Conservation (phyloP, 2,888 invertebrate species). For the Matsumyia berberina region DNA sequence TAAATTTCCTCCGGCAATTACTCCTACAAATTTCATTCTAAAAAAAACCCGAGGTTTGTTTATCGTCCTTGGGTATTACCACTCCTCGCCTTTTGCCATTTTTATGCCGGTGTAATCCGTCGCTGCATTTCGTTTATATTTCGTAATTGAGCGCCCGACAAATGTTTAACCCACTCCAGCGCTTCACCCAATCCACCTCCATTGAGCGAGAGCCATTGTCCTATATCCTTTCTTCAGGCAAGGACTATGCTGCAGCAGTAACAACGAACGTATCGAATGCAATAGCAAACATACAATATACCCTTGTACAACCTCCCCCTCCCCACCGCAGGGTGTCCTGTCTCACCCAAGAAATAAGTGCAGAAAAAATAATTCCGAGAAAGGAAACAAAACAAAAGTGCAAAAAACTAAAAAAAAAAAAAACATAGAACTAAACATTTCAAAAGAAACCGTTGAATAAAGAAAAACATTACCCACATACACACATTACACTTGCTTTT, state of each 20-base stretch:
- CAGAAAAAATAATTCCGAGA: constrained; percentile 46
- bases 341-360: constrained; percentile 16
- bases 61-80: constrained; percentile 9
- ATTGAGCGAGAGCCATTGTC: constrained; percentile 62
- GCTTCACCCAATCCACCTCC: constrained; percentile 13
- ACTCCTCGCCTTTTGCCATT: not conserved
- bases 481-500: constrained; percentile 49
- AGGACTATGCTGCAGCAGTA: constrained; percentile 53
- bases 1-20: not conserved
- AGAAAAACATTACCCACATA: constrained; percentile 76
- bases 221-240: constrained; percentile 57
- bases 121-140: constrained; percentile 33
- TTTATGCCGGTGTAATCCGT: constrained; percentile 35
- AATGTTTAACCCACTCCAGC: not conserved
- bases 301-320: not conserved
- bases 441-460: constrained; percentile 74
- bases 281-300: constrained; percentile 49
- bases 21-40: not conserved
- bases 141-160: constrained; percentile 57
- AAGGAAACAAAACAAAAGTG: constrained; percentile 68
- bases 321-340: constrained; percentile 5
- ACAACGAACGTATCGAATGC: constrained; percentile 55
- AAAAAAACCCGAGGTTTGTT: not conserved
- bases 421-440: constrained; percentile 65
- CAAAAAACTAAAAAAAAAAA: constrained; percentile 17